Base-by-base conservation (phyloP, 2,888 invertebrate genomes). In the Ormia ochracea region DNA sequence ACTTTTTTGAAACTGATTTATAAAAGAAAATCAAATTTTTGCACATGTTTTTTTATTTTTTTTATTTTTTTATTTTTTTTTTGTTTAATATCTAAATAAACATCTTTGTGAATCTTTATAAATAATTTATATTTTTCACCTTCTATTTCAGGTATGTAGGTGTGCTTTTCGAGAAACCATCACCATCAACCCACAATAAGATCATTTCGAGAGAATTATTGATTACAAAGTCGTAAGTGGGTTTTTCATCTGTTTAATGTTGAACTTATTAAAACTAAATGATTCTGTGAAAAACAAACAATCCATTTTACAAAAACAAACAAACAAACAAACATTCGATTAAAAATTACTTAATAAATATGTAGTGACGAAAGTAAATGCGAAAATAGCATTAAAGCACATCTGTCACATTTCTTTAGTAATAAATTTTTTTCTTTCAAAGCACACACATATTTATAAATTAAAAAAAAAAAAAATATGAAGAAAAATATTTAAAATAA, bases 391-490 rank as follows among this genome's bases (percentile, higher is more conserved):
- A 56, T 69, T 43, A 31, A 74, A 63, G 52, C 43, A 69, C 69
- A 68, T 79, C 78, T 79, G 63, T 74, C 74, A 69, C 31, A 65
- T 43, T 74, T 52, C 21, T 21, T 14, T 41, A 78, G 65, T 63
- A 63, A 74, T 52, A 50, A 58, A 36, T 69, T 69, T 9, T 19
- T 28, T 7, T 9, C 10, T n/a, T n/a, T n/a, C n/a, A n/a, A 28
- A 36, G 23, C 12, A 21, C 10, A 19, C 5, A 36, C 36, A n/a
- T 7, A 17, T 17, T 3, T 7, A 41, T 12, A 41, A 1, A 6
- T 5, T 14, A 4, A 3, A n/a, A 38, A 4, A 21, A 9, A 50
- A 7, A 31, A 17, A 31, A 3, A 17, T 0, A 17, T 43, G 28
- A 43, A 31, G 2, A 28, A 59, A 17, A 54, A 43, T 26, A 31